Evolutionary conservation across 2,797 vertebrate species (phyloP), one percentile per base, ranked within the genome.

Genomic region (Columba guinea): DNA sequence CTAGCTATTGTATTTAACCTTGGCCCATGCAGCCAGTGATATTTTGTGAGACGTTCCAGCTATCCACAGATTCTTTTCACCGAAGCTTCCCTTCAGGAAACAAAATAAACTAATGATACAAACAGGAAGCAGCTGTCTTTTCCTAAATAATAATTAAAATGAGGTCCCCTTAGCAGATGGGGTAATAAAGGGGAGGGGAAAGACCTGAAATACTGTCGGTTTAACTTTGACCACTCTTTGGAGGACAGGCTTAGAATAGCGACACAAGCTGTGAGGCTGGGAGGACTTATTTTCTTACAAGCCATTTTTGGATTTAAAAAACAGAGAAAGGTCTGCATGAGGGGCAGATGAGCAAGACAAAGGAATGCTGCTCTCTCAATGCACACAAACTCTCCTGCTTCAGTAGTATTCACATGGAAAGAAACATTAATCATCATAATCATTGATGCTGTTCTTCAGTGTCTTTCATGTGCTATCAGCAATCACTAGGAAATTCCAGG

Each of bases 71-170:
- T 96, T 81, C 97, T 97, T 97, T 97, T 97, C 96, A 97, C 96
- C 2, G 2, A 96, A 97, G 94, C 93, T 97, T 97, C 97, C 97
- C 96, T 97, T 97, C 97, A 97, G 97, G 97, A 97, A 97, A 97
- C 94, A 97, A 97, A 97, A 97, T 97, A 96, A 97, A 97, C 97
- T 97, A 97, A 97, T 97, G 96, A 97, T 95, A 96, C 96, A 97
- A 97, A 97, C 97, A 97, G 97, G 97, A 97, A 97, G 96, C 97
- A 97, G 91, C 97, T 97, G 97, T 96, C 96, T 97, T 97, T 96
- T 97, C 96, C 96, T 97, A 97, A 97, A 97, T 97, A 96, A 96
- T 96, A 95, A 96, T 97, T 97, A 96, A 97, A 97, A 94, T 93
- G 88, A 76, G 70, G 95, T 95, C 91, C 91, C 90, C 92, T 80